phyloP scores from a whole-genome alignment of 1,140 invertebrate genomes.

The Hyles euphorbiae region DNA sequence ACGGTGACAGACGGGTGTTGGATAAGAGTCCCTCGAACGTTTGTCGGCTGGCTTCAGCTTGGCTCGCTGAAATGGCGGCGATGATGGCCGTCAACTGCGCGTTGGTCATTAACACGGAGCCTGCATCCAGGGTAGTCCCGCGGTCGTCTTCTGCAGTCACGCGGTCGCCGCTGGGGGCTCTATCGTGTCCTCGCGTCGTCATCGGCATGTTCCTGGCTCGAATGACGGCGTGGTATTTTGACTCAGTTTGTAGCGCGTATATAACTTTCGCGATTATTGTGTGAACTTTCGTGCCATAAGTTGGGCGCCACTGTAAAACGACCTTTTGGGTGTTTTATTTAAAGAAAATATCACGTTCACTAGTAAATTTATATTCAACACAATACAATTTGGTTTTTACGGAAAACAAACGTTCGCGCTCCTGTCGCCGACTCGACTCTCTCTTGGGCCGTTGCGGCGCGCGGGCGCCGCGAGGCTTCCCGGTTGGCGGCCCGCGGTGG shows the following conservation, averaged over 20 bases:
- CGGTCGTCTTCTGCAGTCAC: background rate
- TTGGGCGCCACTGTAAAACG: conserved; percentile 3
- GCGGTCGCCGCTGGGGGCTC: background rate
- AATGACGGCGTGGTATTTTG: background rate
- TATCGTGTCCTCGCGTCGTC: background rate
- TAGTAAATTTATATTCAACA: no score
- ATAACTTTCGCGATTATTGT: background rate
- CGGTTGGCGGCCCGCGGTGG: no score
- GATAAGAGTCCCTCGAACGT: background rate
- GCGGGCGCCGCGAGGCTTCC: no score
- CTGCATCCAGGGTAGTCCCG: background rate
- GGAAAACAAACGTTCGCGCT: no score
- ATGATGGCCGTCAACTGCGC: background rate
- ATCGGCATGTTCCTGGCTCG: background rate
- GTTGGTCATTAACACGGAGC: background rate
- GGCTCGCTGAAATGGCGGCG: background rate
- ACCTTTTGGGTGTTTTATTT: background rate
- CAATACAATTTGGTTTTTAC: no score
- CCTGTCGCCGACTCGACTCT: no score
- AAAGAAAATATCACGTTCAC: no score
- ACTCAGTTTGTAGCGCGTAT: background rate
- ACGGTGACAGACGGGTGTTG: no score
- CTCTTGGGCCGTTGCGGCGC: no score
- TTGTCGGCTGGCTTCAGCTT: conserved; percentile 1
- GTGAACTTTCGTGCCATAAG: background rate